Conservation (phyloP, 2,113 vertebrate species). For the Columba livia region DNA sequence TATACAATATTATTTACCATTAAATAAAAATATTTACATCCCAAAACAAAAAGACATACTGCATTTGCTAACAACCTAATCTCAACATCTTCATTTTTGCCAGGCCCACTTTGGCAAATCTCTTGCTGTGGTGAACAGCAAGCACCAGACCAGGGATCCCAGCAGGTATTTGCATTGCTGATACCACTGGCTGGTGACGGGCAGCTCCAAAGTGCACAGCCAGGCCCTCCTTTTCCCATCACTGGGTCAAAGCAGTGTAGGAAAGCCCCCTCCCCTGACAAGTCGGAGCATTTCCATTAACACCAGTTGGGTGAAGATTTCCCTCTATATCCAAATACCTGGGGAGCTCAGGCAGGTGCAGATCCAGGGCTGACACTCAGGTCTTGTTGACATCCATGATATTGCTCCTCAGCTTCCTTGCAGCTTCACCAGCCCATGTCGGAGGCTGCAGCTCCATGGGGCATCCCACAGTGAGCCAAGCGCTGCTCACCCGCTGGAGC, state of each 20-base stretch:
- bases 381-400: not conserved
- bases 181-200: fast-evolving
- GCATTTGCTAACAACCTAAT: not conserved
- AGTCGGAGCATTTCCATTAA: not conserved
- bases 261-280: not conserved
- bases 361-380: not conserved
- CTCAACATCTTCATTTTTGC: not conserved
- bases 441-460: not conserved
- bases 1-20: not conserved
- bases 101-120: not conserved
- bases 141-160: not conserved
- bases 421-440: not conserved
- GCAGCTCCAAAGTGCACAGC: not conserved
- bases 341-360: not conserved
- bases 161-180: not conserved
- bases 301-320: not conserved
- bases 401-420: not conserved
- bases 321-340: not conserved
- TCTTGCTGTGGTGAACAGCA: not conserved
- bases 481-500: fast-evolving
- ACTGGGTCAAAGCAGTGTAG: not conserved
- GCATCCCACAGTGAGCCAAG: not conserved
- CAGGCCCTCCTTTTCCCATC: not conserved
- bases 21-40: not conserved
- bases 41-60: not conserved